phyloP scores from a whole-genome alignment of 2,113 vertebrate species.

The Miniopterus natalensis region DNA sequence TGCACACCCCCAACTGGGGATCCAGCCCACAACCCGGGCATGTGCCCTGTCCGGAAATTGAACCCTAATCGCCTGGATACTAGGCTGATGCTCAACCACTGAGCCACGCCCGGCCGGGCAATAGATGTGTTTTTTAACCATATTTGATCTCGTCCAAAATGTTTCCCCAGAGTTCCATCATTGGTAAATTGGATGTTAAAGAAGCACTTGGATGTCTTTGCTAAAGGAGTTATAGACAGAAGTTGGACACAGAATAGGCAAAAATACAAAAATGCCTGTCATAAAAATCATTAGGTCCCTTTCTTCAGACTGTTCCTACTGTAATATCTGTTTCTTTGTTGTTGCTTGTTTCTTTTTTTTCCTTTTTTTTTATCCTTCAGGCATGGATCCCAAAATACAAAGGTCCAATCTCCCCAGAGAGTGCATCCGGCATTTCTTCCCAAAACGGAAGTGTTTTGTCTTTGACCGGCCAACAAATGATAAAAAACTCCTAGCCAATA shows the following conservation, averaged over 20 bases:
- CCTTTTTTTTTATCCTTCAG: background rate
- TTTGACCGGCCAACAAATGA: constrained; percentile 68
- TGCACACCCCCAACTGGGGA: no score
- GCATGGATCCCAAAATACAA: background rate
- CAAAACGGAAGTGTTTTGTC: constrained; percentile 79
- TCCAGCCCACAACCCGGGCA: no score
- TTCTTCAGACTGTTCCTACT: background rate
- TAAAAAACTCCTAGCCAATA: background rate
- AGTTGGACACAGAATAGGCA: background rate
- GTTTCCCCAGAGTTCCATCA: background rate
- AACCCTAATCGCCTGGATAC: no score
- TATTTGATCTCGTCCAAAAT: background rate
- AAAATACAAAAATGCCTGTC: background rate
- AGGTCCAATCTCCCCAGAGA: constrained; percentile 64
- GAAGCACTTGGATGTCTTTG: background rate
- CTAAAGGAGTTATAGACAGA: background rate
- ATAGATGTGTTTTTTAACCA: background rate
- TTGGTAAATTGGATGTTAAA: background rate
- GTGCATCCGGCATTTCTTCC: constrained; percentile 72
- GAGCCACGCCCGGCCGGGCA: no score
- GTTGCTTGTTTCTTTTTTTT: background rate
- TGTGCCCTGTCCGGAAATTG: no score
- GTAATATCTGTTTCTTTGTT: background rate
- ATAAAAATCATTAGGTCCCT: background rate
- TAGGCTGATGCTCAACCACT: no score